Evolutionary conservation across 2,113 vertebrate species (phyloP).

Genomic region (Psophia crepitans): DNA sequence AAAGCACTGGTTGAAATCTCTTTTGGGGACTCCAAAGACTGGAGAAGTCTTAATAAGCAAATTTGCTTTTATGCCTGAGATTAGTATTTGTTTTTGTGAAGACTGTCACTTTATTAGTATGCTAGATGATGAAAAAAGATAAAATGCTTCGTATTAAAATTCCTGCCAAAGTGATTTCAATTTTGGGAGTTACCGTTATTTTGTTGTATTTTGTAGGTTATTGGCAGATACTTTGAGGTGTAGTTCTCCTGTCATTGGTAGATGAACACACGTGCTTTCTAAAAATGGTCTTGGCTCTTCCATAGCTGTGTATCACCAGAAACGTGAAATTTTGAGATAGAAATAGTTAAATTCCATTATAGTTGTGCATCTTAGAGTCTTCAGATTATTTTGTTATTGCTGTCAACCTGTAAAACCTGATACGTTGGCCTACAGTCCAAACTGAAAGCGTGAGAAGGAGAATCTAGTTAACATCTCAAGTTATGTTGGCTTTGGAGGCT

Average conservation of each 20-base stretch:
- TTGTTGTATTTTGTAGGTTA: background rate
- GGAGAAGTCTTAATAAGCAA: background rate
- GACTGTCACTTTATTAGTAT: background rate
- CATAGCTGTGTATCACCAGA: accelerated
- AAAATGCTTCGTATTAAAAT: background rate
- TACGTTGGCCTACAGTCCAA: background rate
- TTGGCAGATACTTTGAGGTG: background rate
- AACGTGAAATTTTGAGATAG: background rate
- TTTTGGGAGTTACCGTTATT: background rate
- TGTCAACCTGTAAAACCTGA: background rate
- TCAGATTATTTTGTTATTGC: background rate
- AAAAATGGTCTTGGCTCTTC: background rate
- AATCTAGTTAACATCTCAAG: background rate
- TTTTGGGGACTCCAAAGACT: background rate
- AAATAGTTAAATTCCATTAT: background rate
- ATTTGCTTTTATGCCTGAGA: background rate
- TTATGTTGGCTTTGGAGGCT: background rate
- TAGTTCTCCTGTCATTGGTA: background rate
- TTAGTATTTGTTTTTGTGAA: background rate
- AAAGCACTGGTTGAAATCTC: background rate
- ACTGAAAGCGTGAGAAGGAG: background rate
- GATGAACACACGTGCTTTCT: background rate
- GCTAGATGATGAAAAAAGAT: background rate
- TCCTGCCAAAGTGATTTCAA: background rate
- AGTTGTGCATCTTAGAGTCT: background rate